These are phyloP conservation scores for Rhamnusium bicolor DNA, from an alignment of 2,888 invertebrate genomes.

Conservation along the genomic window DNA sequence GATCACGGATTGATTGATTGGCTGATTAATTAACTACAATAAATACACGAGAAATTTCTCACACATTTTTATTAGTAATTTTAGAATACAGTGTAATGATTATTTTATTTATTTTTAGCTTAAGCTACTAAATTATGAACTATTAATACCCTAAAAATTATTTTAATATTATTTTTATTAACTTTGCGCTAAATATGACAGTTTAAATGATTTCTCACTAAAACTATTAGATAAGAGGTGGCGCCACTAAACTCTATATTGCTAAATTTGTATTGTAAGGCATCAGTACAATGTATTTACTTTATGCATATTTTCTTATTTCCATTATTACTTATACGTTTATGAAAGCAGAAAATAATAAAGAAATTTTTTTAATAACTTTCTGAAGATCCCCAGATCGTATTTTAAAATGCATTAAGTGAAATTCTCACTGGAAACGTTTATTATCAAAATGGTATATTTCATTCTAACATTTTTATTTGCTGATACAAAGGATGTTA, in stretches of 20 bases:
- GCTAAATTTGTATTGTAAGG: too few relatives aligned
- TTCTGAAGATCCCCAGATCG: too few relatives aligned
- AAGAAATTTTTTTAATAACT: too few relatives aligned
- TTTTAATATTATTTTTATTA: not conserved
- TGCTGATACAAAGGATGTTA: not conserved
- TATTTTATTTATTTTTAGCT: not conserved
- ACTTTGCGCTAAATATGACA: too few relatives aligned
- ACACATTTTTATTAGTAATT: not conserved
- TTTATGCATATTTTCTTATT: too few relatives aligned
- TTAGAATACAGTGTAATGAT: not conserved
- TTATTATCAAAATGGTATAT: not conserved
- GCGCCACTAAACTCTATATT: too few relatives aligned
- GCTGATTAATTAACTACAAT: not conserved
- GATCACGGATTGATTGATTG: not conserved
- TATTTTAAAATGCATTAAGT: too few relatives aligned
- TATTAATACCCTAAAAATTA: not conserved
- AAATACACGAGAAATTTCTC: not conserved
- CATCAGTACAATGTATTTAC: too few relatives aligned
- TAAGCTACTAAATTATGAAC: not conserved
- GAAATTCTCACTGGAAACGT: not conserved
- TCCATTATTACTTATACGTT: too few relatives aligned
- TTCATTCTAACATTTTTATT: not conserved
- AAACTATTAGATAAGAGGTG: not conserved
- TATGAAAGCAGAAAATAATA: too few relatives aligned
- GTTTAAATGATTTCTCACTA: not conserved